These are phyloP conservation scores for Haemorhous mexicanus DNA, from an alignment of 2,113 vertebrate species.

Conservation along the genomic window DNA sequence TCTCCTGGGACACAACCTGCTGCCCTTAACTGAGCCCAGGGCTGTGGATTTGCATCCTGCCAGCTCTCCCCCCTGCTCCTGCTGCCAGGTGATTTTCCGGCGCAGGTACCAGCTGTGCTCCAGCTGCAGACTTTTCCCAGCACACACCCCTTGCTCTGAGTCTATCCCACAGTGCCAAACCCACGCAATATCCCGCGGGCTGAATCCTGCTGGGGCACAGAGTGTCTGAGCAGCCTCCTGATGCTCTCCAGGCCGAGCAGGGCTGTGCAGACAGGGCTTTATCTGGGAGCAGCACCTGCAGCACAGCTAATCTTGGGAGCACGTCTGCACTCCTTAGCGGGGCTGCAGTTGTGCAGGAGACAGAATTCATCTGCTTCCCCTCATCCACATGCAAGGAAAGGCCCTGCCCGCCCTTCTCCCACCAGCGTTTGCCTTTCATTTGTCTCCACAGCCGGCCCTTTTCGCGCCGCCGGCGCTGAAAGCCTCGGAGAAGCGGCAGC, in stretches of 20 bases:
- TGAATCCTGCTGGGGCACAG: background rate
- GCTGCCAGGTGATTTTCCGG: background rate
- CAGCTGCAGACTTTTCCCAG: background rate
- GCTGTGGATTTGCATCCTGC: background rate
- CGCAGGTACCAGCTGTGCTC: rapidly evolving
- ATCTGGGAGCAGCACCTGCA: background rate
- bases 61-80: background rate
- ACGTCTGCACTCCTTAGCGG: background rate
- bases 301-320: background rate
- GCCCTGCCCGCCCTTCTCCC: background rate
- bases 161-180: rapidly evolving
- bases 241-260: rapidly evolving
- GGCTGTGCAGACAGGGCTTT: background rate
- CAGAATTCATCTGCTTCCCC: background rate
- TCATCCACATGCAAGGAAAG: background rate
- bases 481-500: background rate
- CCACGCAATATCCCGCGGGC: rapidly evolving
- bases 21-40: background rate
- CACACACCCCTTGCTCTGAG: background rate
- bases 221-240: background rate
- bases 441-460: background rate
- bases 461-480: background rate
- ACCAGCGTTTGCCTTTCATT: background rate
- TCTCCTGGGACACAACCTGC: rapidly evolving
- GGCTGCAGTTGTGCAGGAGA: background rate